phyloP scores from a whole-genome alignment of 2,888 invertebrate genomes.

The Hymenopus coronatus region DNA sequence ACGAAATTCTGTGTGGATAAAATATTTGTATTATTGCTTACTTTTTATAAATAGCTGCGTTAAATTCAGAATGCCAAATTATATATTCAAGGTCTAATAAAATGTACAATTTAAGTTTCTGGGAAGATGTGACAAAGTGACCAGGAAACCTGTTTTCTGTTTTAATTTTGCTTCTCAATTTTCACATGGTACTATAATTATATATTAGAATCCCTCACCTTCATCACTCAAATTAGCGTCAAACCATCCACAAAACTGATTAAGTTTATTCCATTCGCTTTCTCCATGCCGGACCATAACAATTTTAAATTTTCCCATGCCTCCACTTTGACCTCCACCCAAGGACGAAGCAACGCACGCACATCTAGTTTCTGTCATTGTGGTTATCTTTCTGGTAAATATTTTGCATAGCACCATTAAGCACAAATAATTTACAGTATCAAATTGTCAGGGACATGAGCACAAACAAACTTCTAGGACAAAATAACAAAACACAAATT shows the following conservation, averaged over 20 bases:
- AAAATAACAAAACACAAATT: background rate
- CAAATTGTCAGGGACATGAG: background rate
- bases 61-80: too few species aligned
- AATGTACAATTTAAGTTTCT: too few species aligned
- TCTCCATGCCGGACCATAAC: slow-evolving; percentile 66
- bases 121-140: too few species aligned
- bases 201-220: slow-evolving; percentile 41
- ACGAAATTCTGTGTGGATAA: too few species aligned
- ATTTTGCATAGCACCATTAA: background rate
- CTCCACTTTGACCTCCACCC: background rate
- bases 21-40: too few species aligned
- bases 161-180: too few species aligned
- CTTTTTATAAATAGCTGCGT: too few species aligned
- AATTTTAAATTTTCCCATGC: slow-evolving; percentile 50
- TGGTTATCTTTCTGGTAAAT: background rate
- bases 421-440: background rate
- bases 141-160: too few species aligned
- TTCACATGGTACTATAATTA: too few species aligned
- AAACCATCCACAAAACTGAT: slow-evolving; percentile 63
- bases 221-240: slow-evolving; percentile 59
- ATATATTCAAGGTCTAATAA: too few species aligned
- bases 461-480: background rate
- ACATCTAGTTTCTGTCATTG: background rate
- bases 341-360: background rate
- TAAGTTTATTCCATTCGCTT: slow-evolving; percentile 63